A percentile compares a stretch with the other conserved stretches of the same genome.
Conservation (phyloP, 2,113 vertebrate species). For the Campylomormyrus tamandua region DNA sequence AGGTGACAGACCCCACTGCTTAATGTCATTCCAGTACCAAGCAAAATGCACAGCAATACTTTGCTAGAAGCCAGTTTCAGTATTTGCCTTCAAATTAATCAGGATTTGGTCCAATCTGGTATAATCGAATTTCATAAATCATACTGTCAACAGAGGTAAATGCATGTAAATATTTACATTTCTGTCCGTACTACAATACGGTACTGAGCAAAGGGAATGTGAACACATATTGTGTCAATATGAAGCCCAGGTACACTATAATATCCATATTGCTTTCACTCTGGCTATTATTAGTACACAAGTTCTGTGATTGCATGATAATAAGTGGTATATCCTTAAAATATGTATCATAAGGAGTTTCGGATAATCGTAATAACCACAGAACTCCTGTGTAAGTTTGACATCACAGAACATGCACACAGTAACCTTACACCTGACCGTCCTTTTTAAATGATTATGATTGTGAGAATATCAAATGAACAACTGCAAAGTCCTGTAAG, state of each 20-base stretch:
- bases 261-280: neutral
- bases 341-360: neutral
- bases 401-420: neutral
- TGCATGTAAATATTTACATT: neutral
- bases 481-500: neutral
- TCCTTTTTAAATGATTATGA: neutral
- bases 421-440: neutral
- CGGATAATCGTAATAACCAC: neutral
- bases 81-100: neutral
- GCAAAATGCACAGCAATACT: neutral
- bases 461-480: slow-evolving; percentile 10
- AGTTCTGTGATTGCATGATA: neutral
- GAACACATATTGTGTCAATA: neutral
- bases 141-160: neutral
- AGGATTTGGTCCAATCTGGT: neutral
- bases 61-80: neutral
- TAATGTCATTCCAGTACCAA: neutral
- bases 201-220: neutral
- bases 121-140: neutral
- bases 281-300: neutral
- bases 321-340: neutral
- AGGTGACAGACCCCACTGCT: neutral
- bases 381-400: neutral
- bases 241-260: neutral
- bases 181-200: neutral